phyloP scores from a whole-genome alignment of 2,888 invertebrate species.

The Griposia aprilina region DNA sequence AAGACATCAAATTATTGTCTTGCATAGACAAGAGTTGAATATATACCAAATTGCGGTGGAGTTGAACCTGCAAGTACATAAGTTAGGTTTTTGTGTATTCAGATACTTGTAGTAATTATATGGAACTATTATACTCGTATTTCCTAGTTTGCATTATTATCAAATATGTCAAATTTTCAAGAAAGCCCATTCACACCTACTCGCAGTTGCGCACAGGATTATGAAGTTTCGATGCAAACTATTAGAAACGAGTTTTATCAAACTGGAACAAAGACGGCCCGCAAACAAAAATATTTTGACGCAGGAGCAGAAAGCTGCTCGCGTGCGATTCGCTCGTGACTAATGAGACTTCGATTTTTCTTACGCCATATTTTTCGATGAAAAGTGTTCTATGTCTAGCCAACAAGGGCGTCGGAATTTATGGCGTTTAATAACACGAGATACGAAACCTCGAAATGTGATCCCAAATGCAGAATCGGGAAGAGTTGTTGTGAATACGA shows the following conservation, averaged over 20 bases:
- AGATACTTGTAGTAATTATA: too few species aligned
- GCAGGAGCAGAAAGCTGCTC: not conserved
- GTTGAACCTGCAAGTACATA: too few species aligned
- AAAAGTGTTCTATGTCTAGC: not conserved
- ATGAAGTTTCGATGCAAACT: not conserved
- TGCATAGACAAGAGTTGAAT: too few species aligned
- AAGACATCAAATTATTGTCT: too few species aligned
- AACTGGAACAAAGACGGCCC: not conserved
- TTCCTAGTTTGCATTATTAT: too few species aligned
- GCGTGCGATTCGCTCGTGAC: not conserved
- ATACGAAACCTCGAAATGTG: constrained; percentile 1
- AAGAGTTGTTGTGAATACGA: not conserved
- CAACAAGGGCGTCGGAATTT: not conserved
- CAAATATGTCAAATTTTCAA: too few species aligned
- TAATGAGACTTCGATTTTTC: not conserved
- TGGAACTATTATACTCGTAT: too few species aligned
- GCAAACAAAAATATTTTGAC: not conserved
- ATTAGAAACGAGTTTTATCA: not conserved
- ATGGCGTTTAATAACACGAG: constrained; percentile 4
- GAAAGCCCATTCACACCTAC: not conserved
- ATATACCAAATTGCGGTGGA: too few species aligned
- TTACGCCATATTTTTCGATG: constrained; percentile 13
- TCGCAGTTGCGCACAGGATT: not conserved
- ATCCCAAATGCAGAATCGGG: not conserved
- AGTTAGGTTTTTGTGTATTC: too few species aligned